Conservation (phyloP, 2,888 invertebrate genomes). For the Sinelater perroti region DNA sequence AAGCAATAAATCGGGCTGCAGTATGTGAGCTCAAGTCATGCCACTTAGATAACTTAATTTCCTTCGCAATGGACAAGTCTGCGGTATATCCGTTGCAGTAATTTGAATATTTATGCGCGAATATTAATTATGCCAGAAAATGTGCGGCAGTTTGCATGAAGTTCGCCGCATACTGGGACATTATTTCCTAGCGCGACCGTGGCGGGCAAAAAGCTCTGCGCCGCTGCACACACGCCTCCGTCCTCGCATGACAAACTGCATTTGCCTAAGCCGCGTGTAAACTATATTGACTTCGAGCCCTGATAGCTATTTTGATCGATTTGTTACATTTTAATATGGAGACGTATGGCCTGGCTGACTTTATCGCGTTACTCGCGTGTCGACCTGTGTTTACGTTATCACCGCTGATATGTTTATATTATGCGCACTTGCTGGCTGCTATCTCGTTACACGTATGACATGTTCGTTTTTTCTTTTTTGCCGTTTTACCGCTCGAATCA, state of each 20-base stretch:
- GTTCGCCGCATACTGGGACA: constrained; percentile 24
- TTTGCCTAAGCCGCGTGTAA: constrained; percentile 44
- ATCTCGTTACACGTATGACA: not conserved
- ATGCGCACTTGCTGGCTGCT: constrained; percentile 14
- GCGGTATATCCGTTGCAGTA: constrained; percentile 46
- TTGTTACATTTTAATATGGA: constrained; percentile 43
- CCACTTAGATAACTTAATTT: constrained; percentile 53
- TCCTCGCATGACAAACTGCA: constrained; percentile 44
- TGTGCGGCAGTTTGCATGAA: constrained; percentile 24
- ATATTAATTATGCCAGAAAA: constrained; percentile 43
- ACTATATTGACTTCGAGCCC: constrained; percentile 45
- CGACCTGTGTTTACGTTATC: constrained; percentile 41
- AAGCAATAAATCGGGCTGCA: constrained; percentile 42
- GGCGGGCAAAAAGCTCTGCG: constrained; percentile 11
- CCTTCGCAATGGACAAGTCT: constrained; percentile 50
- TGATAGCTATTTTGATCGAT: constrained; percentile 43
- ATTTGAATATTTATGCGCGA: constrained; percentile 48
- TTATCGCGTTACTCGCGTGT: constrained; percentile 44
- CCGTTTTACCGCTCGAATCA: no score
- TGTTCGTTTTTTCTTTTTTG: not conserved
- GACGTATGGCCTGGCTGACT: constrained; percentile 44
- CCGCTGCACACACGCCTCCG: constrained; percentile 30
- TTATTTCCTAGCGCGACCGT: constrained; percentile 5
- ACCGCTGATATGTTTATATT: constrained; percentile 26
- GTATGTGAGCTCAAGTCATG: constrained; percentile 50